Base-by-base conservation (phyloP, 2,797 vertebrate species). In the Limnodromus scolopaceus region DNA sequence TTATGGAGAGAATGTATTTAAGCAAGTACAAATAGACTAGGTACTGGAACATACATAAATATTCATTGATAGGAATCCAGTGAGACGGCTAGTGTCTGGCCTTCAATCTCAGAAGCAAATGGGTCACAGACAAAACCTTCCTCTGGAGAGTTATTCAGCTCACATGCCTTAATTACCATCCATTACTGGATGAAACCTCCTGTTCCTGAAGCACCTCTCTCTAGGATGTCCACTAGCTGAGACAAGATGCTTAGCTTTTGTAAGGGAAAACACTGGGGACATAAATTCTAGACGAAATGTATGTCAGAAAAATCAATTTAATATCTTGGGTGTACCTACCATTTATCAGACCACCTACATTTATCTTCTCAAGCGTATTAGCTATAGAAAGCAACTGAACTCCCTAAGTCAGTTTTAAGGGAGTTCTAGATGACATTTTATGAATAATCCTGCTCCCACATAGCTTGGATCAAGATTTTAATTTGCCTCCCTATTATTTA, bases 21-120 rank as follows among this genome's bases (percentile, higher is more conserved):
- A 81, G 54, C 10, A 63, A 84, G 41, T 64, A 61, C 24, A 81
- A 39, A 68, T 24, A 68, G 18, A 58, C 3, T 5, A 48, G 28
- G 13, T 8, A 63, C 18, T n/a, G 39, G 17, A 84, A 55, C 28
- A 81, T 11, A 49, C 4, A 53, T n/a, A 83, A 84, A 81, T 80
- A 49, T 14, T 61, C 32, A 41, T 54, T 58, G 77, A 43, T 6
- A 28, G 48, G 41, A 84, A 87, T 41, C 19, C 32, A 75, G 19
- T 57, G 39, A 79, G 45, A 45, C 16, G 51, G 53, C 25, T 74
- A 34, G 48, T 18, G 43, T 45, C 69, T 77, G 43, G 39, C 20
- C 51, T 93, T 84, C 69, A 51, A 61, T 11, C 34, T 79, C 39
- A 84, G 57, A 43, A 78, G 36, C n/a, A 84, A 93, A 63, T 8